A percentile compares a stretch with the other conserved stretches of the same genome.
phyloP scores from a whole-genome alignment of 2,797 vertebrate species.

The Amniataba percoides region DNA sequence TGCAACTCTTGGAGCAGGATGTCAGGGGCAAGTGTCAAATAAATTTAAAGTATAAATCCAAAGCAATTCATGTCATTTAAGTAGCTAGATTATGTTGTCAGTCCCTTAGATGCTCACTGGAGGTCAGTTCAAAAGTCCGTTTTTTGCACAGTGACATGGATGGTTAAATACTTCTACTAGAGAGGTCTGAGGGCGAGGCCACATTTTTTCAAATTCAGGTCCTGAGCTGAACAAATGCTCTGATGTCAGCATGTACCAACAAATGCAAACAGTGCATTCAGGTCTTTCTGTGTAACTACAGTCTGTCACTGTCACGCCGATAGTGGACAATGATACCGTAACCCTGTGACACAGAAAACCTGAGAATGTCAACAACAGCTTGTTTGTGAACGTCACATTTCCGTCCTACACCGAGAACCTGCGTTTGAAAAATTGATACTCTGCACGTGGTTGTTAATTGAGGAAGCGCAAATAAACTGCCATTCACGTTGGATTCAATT shows the following conservation, averaged over 20 bases:
- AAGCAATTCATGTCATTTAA: too few relatives aligned
- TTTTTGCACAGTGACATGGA: not conserved
- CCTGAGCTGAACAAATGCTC: not conserved
- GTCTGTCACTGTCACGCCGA: not conserved
- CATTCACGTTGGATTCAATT: not conserved
- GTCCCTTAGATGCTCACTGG: not conserved
- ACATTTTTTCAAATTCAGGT: not conserved
- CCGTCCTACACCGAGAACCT: not conserved
- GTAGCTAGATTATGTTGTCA: not conserved
- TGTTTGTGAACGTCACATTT: not conserved
- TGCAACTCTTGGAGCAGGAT: not conserved
- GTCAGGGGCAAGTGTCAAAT: not conserved
- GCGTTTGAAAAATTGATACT: not conserved
- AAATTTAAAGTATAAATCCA: too few relatives aligned
- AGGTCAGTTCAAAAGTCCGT: not conserved
- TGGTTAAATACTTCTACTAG: too few relatives aligned
- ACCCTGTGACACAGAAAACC: conserved; percentile 48
- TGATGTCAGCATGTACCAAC: not conserved
- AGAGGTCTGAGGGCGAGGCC: not conserved
- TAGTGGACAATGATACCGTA: conserved; percentile 32
- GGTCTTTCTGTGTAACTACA: not conserved
- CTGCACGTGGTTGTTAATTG: not conserved
- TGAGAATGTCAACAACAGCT: conserved; percentile 49
- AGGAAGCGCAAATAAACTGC: not conserved
- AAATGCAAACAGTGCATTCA: not conserved